These are phyloP conservation scores for Larimichthys crocea DNA, from an alignment of 2,113 vertebrate genomes.

Conservation along the genomic window DNA sequence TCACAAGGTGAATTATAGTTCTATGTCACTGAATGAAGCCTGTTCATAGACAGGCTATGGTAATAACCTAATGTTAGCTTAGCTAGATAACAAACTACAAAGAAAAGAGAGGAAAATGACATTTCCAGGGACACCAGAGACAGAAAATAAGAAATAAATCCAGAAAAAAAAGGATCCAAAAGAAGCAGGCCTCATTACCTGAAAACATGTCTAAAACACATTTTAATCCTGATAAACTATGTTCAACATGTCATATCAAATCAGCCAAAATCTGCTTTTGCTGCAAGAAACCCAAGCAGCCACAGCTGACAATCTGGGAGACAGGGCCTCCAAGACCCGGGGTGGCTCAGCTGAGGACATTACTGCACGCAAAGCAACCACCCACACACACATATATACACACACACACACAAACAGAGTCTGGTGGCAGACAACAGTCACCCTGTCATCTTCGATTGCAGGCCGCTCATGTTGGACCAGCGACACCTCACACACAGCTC, in stretches of 20 bases:
- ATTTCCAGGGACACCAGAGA: not conserved
- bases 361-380: slow-evolving; percentile 68
- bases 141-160: slow-evolving; percentile 3
- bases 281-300: slow-evolving; percentile 54
- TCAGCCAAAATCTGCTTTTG: slow-evolving; percentile 61
- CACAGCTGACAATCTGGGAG: slow-evolving; percentile 76
- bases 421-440: slow-evolving; percentile 81
- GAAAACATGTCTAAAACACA: slow-evolving; percentile 63
- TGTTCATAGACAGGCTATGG: not conserved
- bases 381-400: slow-evolving; percentile 33
- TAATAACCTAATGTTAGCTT: not conserved
- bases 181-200: slow-evolving; percentile 60
- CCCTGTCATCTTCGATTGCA: slow-evolving; percentile 84
- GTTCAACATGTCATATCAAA: slow-evolving; percentile 60
- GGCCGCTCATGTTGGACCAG: slow-evolving; percentile 78
- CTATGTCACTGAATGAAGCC: not conserved
- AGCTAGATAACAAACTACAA: slow-evolving; percentile 1
- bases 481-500: slow-evolving; percentile 79
- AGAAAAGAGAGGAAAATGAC: not conserved
- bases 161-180: not conserved
- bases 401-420: slow-evolving; percentile 51
- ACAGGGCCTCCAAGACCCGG: slow-evolving; percentile 59
- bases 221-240: slow-evolving; percentile 64
- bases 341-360: slow-evolving; percentile 78
- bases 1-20: not conserved